Conservation (phyloP, 2,797 vertebrate genomes). For the Pseudochaenichthys georgianus region DNA sequence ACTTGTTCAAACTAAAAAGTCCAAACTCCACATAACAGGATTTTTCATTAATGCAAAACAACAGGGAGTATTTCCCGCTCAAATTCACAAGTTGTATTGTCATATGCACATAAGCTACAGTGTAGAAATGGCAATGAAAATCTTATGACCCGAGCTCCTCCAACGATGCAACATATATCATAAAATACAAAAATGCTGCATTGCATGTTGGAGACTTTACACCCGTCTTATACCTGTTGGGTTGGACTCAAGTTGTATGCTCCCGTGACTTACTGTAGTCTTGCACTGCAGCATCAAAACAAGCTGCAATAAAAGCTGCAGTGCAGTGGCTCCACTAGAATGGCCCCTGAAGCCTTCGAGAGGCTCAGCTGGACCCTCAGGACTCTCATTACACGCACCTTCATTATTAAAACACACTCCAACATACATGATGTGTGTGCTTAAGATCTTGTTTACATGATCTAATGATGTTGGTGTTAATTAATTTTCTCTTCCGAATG, state of each 20-base stretch:
- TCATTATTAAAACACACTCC: slow-evolving; percentile 62
- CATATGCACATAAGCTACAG: too few species aligned
- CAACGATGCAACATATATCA: too few species aligned
- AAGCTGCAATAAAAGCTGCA: too few species aligned
- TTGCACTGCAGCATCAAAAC: slow-evolving; percentile 30
- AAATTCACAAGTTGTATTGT: too few species aligned
- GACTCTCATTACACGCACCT: slow-evolving; percentile 54
- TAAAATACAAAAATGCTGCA: neutral
- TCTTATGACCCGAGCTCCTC: too few species aligned
- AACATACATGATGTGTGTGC: slow-evolving; percentile 33
- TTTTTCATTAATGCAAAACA: neutral
- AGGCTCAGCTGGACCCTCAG: slow-evolving; percentile 48
- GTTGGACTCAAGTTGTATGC: slow-evolving; percentile 3
- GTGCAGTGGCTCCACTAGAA: slow-evolving; percentile 27
- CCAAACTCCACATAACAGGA: neutral
- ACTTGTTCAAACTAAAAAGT: neutral
- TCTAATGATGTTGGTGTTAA: slow-evolving; percentile 65
- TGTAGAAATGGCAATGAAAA: too few species aligned
- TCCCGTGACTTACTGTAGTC: neutral
- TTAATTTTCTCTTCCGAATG: slow-evolving; percentile 46
- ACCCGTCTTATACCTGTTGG: slow-evolving; percentile 2
- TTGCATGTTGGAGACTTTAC: slow-evolving; percentile 7
- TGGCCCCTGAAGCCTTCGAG: slow-evolving; percentile 11
- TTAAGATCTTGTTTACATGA: slow-evolving; percentile 56
- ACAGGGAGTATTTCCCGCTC: neutral